These are phyloP conservation scores for Pithys albifrons DNA, from an alignment of 2,113 vertebrate genomes.

Conservation along the genomic window DNA sequence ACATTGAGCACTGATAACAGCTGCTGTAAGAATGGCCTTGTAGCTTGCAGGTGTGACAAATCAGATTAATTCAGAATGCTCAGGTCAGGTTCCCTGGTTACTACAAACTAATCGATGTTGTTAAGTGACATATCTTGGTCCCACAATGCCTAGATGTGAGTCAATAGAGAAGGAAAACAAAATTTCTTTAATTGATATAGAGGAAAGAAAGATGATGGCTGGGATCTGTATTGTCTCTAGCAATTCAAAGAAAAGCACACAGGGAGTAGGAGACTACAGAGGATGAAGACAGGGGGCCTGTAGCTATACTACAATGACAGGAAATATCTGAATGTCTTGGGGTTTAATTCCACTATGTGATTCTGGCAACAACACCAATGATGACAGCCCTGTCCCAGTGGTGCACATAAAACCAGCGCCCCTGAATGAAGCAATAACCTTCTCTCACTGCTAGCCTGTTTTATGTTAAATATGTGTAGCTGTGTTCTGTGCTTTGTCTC, in stretches of 20 bases:
- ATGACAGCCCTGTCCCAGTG: background rate
- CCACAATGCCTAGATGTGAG: background rate
- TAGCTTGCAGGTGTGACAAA: background rate
- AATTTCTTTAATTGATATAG: background rate
- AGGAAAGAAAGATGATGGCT: background rate
- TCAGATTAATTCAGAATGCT: background rate
- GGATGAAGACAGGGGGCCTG: background rate
- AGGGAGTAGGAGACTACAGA: background rate
- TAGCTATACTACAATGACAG: background rate
- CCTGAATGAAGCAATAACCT: background rate
- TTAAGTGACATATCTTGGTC: background rate
- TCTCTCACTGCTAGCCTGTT: background rate
- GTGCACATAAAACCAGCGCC: background rate
- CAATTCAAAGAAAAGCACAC: background rate
- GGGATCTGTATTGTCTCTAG: background rate
- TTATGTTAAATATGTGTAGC: background rate
- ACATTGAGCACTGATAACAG: background rate
- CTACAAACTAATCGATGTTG: background rate
- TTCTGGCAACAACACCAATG: background rate
- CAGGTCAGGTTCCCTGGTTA: background rate
- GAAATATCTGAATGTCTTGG: slow-evolving; percentile 10
- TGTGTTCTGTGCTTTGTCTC: slow-evolving; percentile 26
- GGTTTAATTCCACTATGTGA: background rate
- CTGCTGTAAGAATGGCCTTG: background rate
- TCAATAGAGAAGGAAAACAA: background rate